A percentile compares a stretch with the other conserved stretches of the same genome.
Evolutionary conservation across 1,140 invertebrate genomes (phyloP).

Genomic region (Danaus plexippus): DNA sequence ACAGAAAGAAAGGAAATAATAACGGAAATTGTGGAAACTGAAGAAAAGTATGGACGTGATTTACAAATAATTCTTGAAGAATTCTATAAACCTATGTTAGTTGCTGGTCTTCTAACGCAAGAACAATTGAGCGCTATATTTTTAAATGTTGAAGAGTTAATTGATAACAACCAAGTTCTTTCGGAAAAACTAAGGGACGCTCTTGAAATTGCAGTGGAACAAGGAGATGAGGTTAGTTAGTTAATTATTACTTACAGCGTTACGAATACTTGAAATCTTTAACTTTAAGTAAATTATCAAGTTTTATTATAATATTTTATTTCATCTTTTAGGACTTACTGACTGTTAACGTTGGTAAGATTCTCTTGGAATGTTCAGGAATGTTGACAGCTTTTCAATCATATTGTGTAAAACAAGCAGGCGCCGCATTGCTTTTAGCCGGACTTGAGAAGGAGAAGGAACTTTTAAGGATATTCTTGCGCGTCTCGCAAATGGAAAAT

Average conservation of each 20-base stretch:
- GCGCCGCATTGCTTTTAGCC: slow-evolving; percentile 89
- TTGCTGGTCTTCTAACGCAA: slow-evolving; percentile 86
- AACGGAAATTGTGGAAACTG: slow-evolving; percentile 95
- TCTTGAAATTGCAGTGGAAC: slow-evolving; percentile 87
- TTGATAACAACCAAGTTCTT: slow-evolving; percentile 89
- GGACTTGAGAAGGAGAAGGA: slow-evolving; percentile 97
- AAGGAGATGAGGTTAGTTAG: slow-evolving; percentile 74
- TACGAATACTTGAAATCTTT: too few species aligned
- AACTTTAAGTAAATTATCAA: not conserved
- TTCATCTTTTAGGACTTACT: slow-evolving; percentile 78
- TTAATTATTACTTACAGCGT: slow-evolving; percentile 1
- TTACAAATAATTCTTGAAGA: slow-evolving; percentile 93
- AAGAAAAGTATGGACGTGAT: slow-evolving; percentile 95
- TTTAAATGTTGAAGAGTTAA: slow-evolving; percentile 92
- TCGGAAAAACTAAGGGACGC: slow-evolving; percentile 89
- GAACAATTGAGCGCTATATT: slow-evolving; percentile 92
- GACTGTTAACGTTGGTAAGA: slow-evolving; percentile 91
- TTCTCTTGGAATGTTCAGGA: slow-evolving; percentile 91
- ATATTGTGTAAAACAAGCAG: slow-evolving; percentile 93
- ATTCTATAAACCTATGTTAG: slow-evolving; percentile 93
- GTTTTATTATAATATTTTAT: slow-evolving; percentile 8
- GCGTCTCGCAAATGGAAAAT: slow-evolving; percentile 97
- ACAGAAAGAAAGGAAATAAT: slow-evolving; percentile 95
- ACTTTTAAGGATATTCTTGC: slow-evolving; percentile 92
- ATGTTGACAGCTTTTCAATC: slow-evolving; percentile 96